Base-by-base conservation (phyloP, 2,888 invertebrate genomes). In the Ochlodes sylvanus region DNA sequence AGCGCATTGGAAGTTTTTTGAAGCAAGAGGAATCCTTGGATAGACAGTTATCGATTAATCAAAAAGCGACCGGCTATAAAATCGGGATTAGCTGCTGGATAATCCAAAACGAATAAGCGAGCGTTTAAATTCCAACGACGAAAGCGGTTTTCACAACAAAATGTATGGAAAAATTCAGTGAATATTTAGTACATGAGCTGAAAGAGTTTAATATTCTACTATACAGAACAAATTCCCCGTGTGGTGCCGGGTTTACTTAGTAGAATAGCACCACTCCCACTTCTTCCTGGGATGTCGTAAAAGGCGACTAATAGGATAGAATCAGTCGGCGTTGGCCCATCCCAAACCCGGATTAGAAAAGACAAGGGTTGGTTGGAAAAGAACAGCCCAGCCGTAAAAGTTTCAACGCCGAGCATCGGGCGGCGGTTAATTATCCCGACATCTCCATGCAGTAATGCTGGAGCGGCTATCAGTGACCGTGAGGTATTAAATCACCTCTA, bases 51-150 rank as follows among this genome's bases (percentile, higher is more conserved):
- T 60, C 32, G 14, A 32, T 55, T 60, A 60, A 47, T 60, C 44
- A 60, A 32, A 60, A 60, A 60, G 60, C 21, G 47, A 60, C 47
- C 47, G 47, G 47, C 60, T 32, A 47, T 60, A 27, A 32, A 60
- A 47, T 44, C 15, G 44, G 56, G 60, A 47, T 60, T 47, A 60
- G 12, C 58, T 21, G n/a, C 7, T 15, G 47, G 32, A 47, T 60
- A 47, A 60, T 60, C 60, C 47, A 47, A 60, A 60, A 44, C 47
- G 44, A 47, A 60, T 60, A 47, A 47, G 44, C 9, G 15, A 17
- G 60, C 60, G 60, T 32, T 60, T 15, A 60, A 60, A 60, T 60
- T 44, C 44, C 6, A 44, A 7, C 44, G 44, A 47, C 9, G 17
- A 27, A 15, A 32, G 44, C 19, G 38, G 56, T 14, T 41, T 41